These are phyloP conservation scores for Rhinichthys klamathensis DNA, from an alignment of 2,113 vertebrate genomes.

Conservation along the genomic window DNA sequence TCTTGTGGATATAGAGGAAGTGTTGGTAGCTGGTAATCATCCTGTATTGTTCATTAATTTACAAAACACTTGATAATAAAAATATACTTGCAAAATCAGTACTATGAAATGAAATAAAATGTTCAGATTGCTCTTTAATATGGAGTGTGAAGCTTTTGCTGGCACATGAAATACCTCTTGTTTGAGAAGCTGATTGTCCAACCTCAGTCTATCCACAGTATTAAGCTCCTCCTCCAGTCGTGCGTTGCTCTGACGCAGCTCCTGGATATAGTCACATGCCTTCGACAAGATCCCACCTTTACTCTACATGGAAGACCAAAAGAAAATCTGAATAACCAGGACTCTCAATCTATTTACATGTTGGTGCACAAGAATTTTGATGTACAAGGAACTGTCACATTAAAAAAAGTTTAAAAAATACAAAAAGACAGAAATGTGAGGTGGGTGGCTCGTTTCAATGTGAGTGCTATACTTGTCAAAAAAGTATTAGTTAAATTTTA, in stretches of 20 bases:
- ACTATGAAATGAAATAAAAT: not conserved
- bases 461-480: too few relatives aligned
- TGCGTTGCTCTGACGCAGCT: constrained; percentile 88
- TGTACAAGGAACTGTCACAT: too few relatives aligned
- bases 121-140: too few relatives aligned
- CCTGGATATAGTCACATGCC: constrained; percentile 95
- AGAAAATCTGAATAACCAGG: not conserved
- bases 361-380: too few relatives aligned
- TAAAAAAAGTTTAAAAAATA: not conserved
- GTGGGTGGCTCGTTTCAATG: too few relatives aligned
- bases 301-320: constrained; percentile 74
- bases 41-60: not conserved
- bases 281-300: constrained; percentile 95
- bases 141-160: not conserved
- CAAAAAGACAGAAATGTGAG: not conserved
- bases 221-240: constrained; percentile 85
- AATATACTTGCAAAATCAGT: not conserved
- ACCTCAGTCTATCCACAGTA: constrained; percentile 84
- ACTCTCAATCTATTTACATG: too few relatives aligned
- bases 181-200: constrained; percentile 89
- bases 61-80: not conserved
- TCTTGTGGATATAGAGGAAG: not conserved
- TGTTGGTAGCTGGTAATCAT: not conserved
- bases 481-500: too few relatives aligned
- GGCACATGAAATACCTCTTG: constrained; percentile 78